Evolutionary conservation across 2,113 vertebrate genomes (phyloP).

Genomic region (Speoplatyrhinus poulsoni): DNA sequence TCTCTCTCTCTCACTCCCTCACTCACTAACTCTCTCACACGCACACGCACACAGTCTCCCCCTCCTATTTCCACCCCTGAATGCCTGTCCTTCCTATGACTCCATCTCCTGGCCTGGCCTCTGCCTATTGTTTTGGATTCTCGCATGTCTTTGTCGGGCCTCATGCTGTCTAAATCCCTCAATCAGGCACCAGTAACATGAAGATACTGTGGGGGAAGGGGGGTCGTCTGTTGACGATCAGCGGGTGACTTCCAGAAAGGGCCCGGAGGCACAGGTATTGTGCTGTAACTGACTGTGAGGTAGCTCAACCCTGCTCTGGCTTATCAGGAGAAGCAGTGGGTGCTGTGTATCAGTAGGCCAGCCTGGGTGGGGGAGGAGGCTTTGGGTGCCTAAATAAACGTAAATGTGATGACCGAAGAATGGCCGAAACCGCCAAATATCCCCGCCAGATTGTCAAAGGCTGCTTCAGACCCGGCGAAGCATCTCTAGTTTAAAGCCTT

Average conservation of each 20-base stretch:
- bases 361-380: background rate
- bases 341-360: too few relatives aligned
- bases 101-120: background rate
- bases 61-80: background rate
- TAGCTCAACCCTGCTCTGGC: background rate
- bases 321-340: constrained; percentile 29
- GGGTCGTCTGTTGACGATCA: background rate
- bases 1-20: background rate
- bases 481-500: constrained; percentile 42
- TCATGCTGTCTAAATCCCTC: constrained; percentile 22
- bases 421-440: background rate
- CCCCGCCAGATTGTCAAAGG: constrained; percentile 33
- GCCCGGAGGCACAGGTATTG: background rate
- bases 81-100: too few relatives aligned
- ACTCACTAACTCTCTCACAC: background rate
- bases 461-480: constrained; percentile 34
- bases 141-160: background rate
- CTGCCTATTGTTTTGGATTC: background rate
- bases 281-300: background rate
- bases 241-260: constrained; percentile 29
- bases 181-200: constrained; percentile 19
- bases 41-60: too few relatives aligned
- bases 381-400: too few relatives aligned
- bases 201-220: constrained; percentile 7
- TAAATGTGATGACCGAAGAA: too few relatives aligned